Base-by-base conservation (phyloP, 2,113 vertebrate genomes). In the Chrysochloris asiatica region DNA sequence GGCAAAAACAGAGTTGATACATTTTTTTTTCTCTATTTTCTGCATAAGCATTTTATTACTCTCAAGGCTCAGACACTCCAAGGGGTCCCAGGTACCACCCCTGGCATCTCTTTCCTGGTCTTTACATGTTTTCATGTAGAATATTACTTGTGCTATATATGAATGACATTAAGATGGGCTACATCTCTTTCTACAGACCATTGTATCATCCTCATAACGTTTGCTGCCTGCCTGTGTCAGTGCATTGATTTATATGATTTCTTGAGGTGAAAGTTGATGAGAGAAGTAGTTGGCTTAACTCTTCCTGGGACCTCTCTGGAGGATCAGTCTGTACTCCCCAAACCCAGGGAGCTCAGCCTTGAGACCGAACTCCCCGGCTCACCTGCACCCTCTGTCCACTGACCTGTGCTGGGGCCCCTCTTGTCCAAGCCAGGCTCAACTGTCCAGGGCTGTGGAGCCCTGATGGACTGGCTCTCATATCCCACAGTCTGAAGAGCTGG, bases 21-120 rank as follows among this genome's bases (percentile, higher is more conserved):
- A 22, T 47, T 24, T 6, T 33, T n/a, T 30, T 19, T 54, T 10
- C 54, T 79, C 17, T 41, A 71, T 67, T 96, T 92, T 76, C 88
- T 93, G 2, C 79, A 56, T 1, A 22, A 45, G 9, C 72, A 85
- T 89, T 95, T 97, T 97, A 96, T 95, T 95, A 63, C 88, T 87
- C 78, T 50, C 45, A 56, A 47, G 84, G 8, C 69, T 61, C 86
- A 90, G 88, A 95, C 38, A 41, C 83, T 86, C 82, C 4, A 7
- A 54, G 21, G 94, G 90, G 77, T 79, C 83, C 88, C 93, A 93
- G 87, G 8, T 94, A 10, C 81, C 81, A 91, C 76, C 96, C 83
- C 77, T 94, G 91, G 73, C 92, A 91, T 88, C 93, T 92, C 65
- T 95, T 84, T 95, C 92, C 77, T 94, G 7, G 71, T 73, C 16